Percentiles rank a stretch among this genome's conserved stretches.
Conservation (phyloP, 2,888 invertebrate genomes). For the Atethmia centrago region DNA sequence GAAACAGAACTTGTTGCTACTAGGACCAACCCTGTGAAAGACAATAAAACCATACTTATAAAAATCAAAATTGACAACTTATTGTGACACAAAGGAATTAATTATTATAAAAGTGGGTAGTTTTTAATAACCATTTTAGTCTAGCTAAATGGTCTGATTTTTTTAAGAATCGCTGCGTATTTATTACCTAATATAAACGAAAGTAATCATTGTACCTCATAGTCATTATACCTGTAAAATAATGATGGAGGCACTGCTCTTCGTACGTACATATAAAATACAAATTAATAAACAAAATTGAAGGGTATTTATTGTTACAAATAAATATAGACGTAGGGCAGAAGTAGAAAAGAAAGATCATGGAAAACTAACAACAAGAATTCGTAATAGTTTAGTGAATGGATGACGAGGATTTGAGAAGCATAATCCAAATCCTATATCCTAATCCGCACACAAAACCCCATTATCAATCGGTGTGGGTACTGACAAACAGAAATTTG, state of each 20-base stretch:
- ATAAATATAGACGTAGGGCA: too few relatives aligned
- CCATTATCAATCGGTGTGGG: constrained; percentile 26
- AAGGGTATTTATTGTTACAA: neutral
- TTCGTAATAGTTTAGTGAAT: neutral
- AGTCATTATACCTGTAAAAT: neutral
- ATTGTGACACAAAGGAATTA: neutral
- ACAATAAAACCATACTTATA: constrained; percentile 4
- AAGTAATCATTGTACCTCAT: neutral
- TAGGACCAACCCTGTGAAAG: neutral
- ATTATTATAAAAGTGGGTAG: neutral
- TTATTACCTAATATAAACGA: neutral
- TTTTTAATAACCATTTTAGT: neutral
- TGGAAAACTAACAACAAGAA: neutral
- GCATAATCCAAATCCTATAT: neutral
- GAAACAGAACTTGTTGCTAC: neutral
- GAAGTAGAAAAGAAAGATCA: neutral
- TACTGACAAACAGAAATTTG: constrained; percentile 48
- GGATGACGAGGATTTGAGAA: neutral
- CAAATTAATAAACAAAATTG: constrained; percentile 6
- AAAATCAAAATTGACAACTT: neutral
- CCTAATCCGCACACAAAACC: neutral
- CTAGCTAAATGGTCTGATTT: neutral
- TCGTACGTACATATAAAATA: neutral
- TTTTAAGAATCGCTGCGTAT: neutral
- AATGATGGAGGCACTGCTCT: neutral